phyloP scores from a whole-genome alignment of 2,888 invertebrate species.

The Yponomeuta plumbellus region DNA sequence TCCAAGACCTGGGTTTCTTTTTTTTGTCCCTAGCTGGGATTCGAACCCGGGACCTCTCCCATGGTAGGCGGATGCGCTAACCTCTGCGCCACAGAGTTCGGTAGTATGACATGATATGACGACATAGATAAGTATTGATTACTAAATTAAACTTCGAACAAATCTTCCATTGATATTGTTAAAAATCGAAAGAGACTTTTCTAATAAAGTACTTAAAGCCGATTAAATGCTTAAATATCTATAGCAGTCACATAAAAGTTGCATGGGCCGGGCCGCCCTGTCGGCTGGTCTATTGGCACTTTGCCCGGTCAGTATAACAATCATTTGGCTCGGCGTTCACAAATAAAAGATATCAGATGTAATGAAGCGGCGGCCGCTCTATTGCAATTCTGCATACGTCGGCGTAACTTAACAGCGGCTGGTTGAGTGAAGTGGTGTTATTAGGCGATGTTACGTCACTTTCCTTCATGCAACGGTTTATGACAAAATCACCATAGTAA shows the following conservation, averaged over 20 bases:
- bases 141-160: no score
- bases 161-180: no score
- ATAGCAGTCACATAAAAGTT: background rate
- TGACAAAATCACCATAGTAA: no score
- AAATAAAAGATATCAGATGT: constrained; percentile 14
- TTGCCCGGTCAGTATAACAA: background rate
- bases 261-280: background rate
- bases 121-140: no score
- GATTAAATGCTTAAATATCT: background rate
- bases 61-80: no score
- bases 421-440: background rate
- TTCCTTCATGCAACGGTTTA: no score
- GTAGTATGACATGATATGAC: no score
- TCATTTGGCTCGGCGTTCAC: constrained; percentile 3
- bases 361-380: constrained; percentile 12
- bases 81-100: no score
- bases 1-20: no score
- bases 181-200: no score
- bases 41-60: no score
- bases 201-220: background rate
- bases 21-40: no score
- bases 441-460: background rate
- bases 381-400: constrained; percentile 17
- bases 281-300: background rate
- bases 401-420: constrained; percentile 7